phyloP scores from a whole-genome alignment of 2,113 vertebrate genomes.

The Orthonyx spaldingii region DNA sequence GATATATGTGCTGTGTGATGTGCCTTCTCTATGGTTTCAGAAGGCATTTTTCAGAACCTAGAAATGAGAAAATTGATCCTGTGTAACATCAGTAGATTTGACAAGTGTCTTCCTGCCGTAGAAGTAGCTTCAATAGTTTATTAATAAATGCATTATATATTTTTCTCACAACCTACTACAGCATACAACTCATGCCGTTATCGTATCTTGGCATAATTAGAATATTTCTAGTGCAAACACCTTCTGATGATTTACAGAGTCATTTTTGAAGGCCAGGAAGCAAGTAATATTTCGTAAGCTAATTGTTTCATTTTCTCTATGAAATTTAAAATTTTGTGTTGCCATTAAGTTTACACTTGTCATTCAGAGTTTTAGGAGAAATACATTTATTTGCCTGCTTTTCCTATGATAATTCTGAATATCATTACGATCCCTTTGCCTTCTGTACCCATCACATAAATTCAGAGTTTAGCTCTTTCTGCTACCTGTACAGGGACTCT shows the following conservation, averaged over 20 bases:
- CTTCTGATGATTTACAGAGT: neutral
- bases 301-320: neutral
- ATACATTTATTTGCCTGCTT: neutral
- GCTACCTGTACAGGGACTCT: neutral
- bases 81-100: neutral
- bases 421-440: neutral
- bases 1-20: neutral
- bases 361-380: neutral
- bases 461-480: neutral
- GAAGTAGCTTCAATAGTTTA: neutral
- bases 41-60: neutral
- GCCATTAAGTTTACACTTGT: neutral
- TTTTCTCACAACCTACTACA: neutral
- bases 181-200: neutral
- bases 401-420: neutral
- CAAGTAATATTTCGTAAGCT: neutral
- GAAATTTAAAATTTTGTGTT: neutral
- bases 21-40: neutral
- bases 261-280: neutral
- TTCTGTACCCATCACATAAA: neutral
- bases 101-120: neutral
- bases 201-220: accelerated
- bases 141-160: neutral
- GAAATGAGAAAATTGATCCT: neutral
- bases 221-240: neutral